Conservation (phyloP, 2,113 vertebrate genomes). For the Passer montanus region DNA sequence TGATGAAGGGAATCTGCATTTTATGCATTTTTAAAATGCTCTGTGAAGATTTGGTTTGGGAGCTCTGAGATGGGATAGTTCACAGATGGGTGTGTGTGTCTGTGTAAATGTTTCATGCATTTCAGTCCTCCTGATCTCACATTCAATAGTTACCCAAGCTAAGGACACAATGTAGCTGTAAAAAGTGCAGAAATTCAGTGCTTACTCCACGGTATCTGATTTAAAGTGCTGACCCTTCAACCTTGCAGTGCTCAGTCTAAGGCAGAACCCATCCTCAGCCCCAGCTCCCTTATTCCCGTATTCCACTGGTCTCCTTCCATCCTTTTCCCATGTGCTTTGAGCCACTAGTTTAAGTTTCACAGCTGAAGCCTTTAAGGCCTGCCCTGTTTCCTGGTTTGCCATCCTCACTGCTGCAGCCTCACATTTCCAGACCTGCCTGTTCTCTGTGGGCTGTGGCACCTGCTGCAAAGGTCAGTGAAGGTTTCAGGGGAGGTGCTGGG, state of each 20-base stretch:
- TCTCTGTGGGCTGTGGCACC: background rate
- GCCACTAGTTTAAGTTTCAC: background rate
- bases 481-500: background rate
- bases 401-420: background rate
- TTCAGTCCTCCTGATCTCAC: background rate
- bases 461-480: background rate
- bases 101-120: background rate
- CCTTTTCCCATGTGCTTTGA: background rate
- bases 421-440: accelerated
- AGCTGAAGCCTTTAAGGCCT: background rate
- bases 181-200: background rate
- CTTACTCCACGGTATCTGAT: background rate
- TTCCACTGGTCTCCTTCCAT: background rate
- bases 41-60: background rate
- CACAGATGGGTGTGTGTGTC: accelerated
- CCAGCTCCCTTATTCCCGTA: background rate
- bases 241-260: background rate
- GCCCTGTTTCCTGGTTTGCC: background rate
- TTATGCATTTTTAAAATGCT: background rate
- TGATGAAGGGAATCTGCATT: background rate
- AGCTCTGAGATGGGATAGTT: accelerated
- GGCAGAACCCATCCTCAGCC: background rate
- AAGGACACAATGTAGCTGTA: background rate
- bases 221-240: background rate
- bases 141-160: background rate